Evolutionary conservation across 2,797 vertebrate genomes (phyloP), one percentile per base, ranked within the genome.

Genomic region (Lepilemur ruficaudatus): DNA sequence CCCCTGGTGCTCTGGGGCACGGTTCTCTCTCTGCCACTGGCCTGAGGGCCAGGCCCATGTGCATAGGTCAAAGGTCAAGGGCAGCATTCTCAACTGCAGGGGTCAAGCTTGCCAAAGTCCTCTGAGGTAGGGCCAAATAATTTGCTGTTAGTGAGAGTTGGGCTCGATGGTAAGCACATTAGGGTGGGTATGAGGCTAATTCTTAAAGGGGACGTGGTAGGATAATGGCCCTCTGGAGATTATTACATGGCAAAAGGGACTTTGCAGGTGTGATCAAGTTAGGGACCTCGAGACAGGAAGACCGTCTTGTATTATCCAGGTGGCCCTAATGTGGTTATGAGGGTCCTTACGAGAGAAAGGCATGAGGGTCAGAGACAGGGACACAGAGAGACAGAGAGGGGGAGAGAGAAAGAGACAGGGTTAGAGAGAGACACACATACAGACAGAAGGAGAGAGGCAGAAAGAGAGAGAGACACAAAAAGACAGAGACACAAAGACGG

Each of bases 141-240:
- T 4, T 15, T 32, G 18, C 35, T 2, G 2, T 20, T 25, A 43
- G 43, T 23, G 23, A 50, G 72, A 80, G 46, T 72, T 5, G 50
- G 57, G 3, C 52, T 81, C 32, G 10, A 50, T 14, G 0, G 0
- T 7, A 15, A 35, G 32, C 14, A 2, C 13, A 0, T 52, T 30
- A 28, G 63, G 50, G 48, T 17, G 55, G 35, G 11, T 6, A 2
- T 0, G 28, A 57, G n/a, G 38, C 20, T 38, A n/a, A 59, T 46
- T 35, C 25, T 28, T 2, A 59, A 0, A 38, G 20, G 32, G n/a
- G 28, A 65, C 0, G 0, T 3, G 7, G 17, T 11, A 67, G 80
- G 43, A 30, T 14, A 18, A n/a, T 2, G 0, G 5, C 30, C 35
- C 28, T 43, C 13, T 28, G 11, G 5, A 72, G 86, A 57, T 1